Conservation (phyloP, 1,140 invertebrate species). For the Drosophila nebulosa region DNA sequence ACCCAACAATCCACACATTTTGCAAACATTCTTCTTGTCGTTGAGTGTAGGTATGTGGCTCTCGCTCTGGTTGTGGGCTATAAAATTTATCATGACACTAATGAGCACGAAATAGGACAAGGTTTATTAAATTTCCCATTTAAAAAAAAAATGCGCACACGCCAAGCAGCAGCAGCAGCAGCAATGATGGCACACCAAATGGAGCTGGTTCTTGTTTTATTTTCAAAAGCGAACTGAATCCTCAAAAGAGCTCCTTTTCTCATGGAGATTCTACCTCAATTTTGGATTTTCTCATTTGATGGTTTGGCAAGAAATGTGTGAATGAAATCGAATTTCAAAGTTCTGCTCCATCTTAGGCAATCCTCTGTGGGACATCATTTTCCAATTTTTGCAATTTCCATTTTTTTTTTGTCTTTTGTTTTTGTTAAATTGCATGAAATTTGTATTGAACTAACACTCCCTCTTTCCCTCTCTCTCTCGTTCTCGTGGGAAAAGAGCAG, state of each 20-base stretch:
- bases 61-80: slow-evolving; percentile 19
- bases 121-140: slow-evolving; percentile 75
- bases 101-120: slow-evolving; percentile 76
- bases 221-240: background rate
- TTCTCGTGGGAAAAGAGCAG: slow-evolving; percentile 5
- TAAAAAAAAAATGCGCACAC: slow-evolving; percentile 73
- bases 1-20: no score
- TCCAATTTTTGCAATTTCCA: background rate
- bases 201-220: background rate
- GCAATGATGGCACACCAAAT: background rate
- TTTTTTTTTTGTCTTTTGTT: background rate
- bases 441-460: background rate
- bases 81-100: slow-evolving; percentile 75
- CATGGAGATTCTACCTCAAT: no score
- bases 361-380: no score
- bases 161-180: slow-evolving; percentile 16
- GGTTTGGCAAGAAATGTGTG: no score
- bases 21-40: background rate
- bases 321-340: no score
- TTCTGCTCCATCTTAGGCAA: no score
- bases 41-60: background rate
- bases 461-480: background rate
- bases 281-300: no score
- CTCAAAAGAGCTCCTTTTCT: no score
- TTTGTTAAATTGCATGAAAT: background rate